Evolutionary conservation across 2,888 invertebrate species (phyloP).

Genomic region (Germaria angustata): DNA sequence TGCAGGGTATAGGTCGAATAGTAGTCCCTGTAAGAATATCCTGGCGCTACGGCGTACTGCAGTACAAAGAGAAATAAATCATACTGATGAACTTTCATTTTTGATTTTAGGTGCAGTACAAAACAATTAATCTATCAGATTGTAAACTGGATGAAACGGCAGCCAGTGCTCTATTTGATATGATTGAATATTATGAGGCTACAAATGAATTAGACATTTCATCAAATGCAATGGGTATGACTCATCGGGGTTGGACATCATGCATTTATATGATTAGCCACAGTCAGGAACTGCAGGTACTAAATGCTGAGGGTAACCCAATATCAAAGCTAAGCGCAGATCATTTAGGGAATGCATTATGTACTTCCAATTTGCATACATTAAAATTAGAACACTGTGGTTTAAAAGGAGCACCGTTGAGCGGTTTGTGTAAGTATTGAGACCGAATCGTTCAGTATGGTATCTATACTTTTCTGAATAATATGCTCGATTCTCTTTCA

Average conservation of each 20-base stretch:
- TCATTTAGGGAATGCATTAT: constrained; percentile 86
- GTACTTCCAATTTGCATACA: constrained; percentile 86
- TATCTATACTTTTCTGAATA: not conserved
- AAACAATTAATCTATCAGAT: constrained; percentile 78
- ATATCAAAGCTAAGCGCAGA: constrained; percentile 81
- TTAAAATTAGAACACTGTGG: constrained; percentile 89
- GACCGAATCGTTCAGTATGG: not conserved
- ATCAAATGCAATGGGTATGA: constrained; percentile 86
- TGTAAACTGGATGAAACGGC: constrained; percentile 80
- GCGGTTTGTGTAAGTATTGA: constrained; percentile 85
- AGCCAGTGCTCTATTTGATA: constrained; percentile 91
- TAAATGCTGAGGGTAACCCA: constrained; percentile 78
- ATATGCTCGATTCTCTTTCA: constrained; percentile 59
- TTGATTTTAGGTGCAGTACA: constrained; percentile 77
- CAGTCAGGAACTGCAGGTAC: constrained; percentile 77
- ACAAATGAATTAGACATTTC: constrained; percentile 88
- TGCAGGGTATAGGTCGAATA: too few relatives aligned
- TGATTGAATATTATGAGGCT: constrained; percentile 95
- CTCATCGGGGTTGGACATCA: constrained; percentile 90
- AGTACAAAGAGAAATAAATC: too few relatives aligned
- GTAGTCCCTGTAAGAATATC: too few relatives aligned
- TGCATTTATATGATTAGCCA: constrained; percentile 81
- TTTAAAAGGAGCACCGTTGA: constrained; percentile 87
- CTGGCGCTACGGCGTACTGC: too few relatives aligned
- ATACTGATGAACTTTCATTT: too few relatives aligned